These are phyloP conservation scores for Saguinus imperator DNA, from an alignment of 2,113 vertebrate genomes.

Conservation along the genomic window DNA sequence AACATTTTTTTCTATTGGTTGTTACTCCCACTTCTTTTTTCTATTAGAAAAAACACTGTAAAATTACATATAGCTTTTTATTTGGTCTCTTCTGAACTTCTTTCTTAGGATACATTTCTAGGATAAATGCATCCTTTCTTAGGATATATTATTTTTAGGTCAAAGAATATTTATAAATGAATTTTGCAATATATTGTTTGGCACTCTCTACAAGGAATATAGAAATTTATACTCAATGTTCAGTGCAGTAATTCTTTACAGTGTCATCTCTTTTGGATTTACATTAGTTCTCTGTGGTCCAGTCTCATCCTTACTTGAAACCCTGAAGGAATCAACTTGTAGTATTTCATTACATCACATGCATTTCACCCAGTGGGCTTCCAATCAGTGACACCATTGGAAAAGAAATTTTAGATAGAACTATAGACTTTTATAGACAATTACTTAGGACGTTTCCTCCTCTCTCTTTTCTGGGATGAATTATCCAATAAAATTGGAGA, in stretches of 20 bases:
- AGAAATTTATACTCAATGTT: background rate
- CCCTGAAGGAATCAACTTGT: background rate
- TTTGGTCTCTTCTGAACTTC: background rate
- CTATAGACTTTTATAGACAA: background rate
- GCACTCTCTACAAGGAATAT: background rate
- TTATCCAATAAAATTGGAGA: background rate
- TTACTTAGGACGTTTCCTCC: background rate
- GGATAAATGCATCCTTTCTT: no score
- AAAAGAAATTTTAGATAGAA: background rate
- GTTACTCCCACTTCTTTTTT: background rate
- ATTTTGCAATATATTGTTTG: background rate
- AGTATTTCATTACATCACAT: background rate
- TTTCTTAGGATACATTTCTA: background rate
- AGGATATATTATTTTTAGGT: background rate
- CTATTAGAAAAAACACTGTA: background rate
- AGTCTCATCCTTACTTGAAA: background rate
- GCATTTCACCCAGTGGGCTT: background rate
- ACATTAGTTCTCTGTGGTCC: background rate
- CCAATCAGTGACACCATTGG: background rate
- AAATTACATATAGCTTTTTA: background rate
- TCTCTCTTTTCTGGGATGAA: background rate
- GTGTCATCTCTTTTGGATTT: background rate
- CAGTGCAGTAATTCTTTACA: background rate
- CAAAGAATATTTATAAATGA: background rate
- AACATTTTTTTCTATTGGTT: background rate